phyloP scores from a whole-genome alignment of 2,113 vertebrate species.

The Rhinolophus sinicus region DNA sequence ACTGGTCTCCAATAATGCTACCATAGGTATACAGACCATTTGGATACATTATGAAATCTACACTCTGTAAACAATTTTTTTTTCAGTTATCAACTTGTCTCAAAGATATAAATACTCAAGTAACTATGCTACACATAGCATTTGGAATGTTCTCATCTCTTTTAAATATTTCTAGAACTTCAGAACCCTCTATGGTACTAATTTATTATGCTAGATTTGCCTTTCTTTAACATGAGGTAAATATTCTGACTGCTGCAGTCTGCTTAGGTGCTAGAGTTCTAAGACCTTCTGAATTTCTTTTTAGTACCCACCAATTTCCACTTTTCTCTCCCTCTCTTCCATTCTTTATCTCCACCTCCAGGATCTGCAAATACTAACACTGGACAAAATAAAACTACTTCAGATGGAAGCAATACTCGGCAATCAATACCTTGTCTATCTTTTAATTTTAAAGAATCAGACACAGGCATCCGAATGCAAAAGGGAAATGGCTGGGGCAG shows the following conservation, averaged over 20 bases:
- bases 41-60: neutral
- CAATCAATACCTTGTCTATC: neutral
- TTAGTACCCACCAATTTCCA: neutral
- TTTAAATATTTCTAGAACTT: conserved; percentile 40
- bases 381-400: conserved; percentile 12
- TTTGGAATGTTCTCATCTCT: conserved; percentile 1
- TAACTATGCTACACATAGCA: conserved; percentile 20
- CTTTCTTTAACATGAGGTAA: conserved; percentile 47
- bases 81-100: conserved; percentile 12
- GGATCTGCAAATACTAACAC: neutral
- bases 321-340: neutral
- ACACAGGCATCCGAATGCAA: neutral
- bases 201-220: conserved; percentile 21
- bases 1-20: neutral
- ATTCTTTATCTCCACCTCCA: conserved; percentile 29
- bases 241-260: conserved; percentile 46
- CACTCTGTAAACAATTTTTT: neutral
- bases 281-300: conserved; percentile 7
- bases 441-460: conserved; percentile 26
- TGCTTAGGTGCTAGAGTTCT: conserved; percentile 21
- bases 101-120: neutral
- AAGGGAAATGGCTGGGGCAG: neutral
- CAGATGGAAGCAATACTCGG: neutral
- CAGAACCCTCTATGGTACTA: neutral
- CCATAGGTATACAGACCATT: neutral